Evolutionary conservation across 2,797 vertebrate species (phyloP), one percentile per base, ranked within the genome.

Genomic region (Sebastes matsubarae): DNA sequence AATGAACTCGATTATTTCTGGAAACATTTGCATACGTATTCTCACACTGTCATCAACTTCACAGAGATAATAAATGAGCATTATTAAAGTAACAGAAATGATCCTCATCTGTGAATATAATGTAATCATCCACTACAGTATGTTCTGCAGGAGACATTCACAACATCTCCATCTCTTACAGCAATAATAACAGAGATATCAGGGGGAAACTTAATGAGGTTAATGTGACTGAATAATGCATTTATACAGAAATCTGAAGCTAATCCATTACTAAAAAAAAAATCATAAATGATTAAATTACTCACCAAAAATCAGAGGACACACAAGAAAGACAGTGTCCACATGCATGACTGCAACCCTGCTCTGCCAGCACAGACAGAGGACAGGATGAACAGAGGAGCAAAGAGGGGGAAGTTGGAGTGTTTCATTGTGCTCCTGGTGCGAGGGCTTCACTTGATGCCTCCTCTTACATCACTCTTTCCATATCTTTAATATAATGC

Each of bases 281-380:
- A 55, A 38, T 12, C 1, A 70, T 5, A 5, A 50, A 60, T 12
- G 12, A 46, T 80, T 20, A 4, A 67, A 72, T 67, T 57, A 94
- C 95, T 95, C 67, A 95, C 95, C 94, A 73, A 92, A 85, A 20
- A 94, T 61, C 61, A 94, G 75, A 36, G 75, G 60, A 79, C 75
- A 88, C 66, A 90, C 7, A 16, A 87, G 70, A 65, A 84, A 46
- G 29, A 86, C 75, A 11, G 82, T 70, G 73, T 79, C 82, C 81
- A 81, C 86, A 84, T 84, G 85, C 92, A 95, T 94, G 94, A 82
- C 86, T 88, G 88, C 84, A 82, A 34, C 81, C 65, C 72, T 68
- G 78, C 86, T 87, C 80, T 82, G 71, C 58, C 78, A 20, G 34
- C 42, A 16, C 80, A 91, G 79, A 91, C 84, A 83, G 76, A 75